A percentile compares a stretch with the other conserved stretches of the same genome.
Evolutionary conservation across 2,113 vertebrate species (phyloP).

Genomic region (Pluvialis apricaria): DNA sequence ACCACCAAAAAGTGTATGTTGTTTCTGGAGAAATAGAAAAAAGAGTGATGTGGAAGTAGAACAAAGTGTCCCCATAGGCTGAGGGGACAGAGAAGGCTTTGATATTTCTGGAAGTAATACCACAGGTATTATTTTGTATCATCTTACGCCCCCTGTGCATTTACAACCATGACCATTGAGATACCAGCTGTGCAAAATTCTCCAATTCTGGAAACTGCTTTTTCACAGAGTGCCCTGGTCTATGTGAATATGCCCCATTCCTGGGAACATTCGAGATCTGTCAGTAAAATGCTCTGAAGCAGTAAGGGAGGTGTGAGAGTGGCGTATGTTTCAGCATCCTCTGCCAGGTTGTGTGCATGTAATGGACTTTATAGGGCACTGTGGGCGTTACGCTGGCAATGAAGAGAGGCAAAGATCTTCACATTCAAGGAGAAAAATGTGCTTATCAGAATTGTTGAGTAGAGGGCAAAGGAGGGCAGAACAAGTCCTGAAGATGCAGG

Average conservation of each 20-base stretch:
- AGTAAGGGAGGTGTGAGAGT: neutral
- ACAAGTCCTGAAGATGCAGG: neutral
- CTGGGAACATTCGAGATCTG: neutral
- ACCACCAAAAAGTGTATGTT: neutral
- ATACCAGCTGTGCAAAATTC: neutral
- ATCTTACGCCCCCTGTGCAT: neutral
- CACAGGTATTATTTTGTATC: neutral
- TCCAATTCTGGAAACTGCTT: neutral
- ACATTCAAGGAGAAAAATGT: neutral
- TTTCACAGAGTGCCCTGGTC: neutral
- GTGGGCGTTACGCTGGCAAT: neutral
- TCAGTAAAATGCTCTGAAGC: neutral
- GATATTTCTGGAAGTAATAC: neutral
- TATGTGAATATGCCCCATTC: neutral
- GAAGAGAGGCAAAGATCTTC: neutral
- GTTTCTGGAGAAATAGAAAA: neutral
- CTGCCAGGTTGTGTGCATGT: neutral
- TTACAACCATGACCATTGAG: neutral
- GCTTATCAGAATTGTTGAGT: neutral
- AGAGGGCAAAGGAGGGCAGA: neutral
- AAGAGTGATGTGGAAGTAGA: neutral
- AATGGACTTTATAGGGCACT: neutral
- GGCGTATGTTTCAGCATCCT: neutral
- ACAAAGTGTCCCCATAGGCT: neutral
- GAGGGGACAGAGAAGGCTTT: neutral